Evolutionary conservation across 1,140 invertebrate species (phyloP).

Genomic region (Eueides isabella): DNA sequence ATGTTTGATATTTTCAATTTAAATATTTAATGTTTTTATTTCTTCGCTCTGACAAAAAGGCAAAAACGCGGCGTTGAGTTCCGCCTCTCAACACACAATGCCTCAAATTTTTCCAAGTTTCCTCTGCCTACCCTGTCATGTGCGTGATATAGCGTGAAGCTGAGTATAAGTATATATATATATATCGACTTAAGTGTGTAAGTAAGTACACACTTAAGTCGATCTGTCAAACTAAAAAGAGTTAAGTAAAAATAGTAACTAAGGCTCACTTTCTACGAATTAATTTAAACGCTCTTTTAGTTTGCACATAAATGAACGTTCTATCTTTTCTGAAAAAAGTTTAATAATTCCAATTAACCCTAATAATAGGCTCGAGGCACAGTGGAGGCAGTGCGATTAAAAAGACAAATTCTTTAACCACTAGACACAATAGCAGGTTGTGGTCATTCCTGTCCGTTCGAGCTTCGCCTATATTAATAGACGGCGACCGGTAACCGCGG

Average conservation of each 20-base stretch:
- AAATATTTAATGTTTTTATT: too few relatives aligned
- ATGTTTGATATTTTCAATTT: too few relatives aligned
- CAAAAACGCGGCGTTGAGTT: too few relatives aligned
- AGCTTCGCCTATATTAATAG: constrained; percentile 76
- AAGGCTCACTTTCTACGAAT: constrained; percentile 63
- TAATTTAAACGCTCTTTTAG: constrained; percentile 65
- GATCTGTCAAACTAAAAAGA: constrained; percentile 37
- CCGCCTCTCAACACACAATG: too few relatives aligned
- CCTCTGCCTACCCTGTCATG: too few relatives aligned
- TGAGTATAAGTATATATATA: not conserved
- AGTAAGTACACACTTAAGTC: not conserved
- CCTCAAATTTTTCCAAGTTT: too few relatives aligned
- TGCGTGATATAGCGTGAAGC: not conserved
- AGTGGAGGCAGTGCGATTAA: constrained; percentile 75
- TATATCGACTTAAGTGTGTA: not conserved
- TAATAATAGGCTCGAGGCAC: constrained; percentile 77
- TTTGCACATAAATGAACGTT: constrained; percentile 44
- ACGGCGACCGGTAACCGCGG: constrained; percentile 70
- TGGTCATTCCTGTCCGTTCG: constrained; percentile 58
- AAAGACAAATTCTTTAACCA: constrained; percentile 80
- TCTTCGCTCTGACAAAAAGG: too few relatives aligned
- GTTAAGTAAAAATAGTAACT: too few relatives aligned
- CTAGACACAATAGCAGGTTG: constrained; percentile 77
- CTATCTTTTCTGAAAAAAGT: constrained; percentile 59
- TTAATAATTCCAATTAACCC: constrained; percentile 81